Base-by-base conservation (phyloP, 2,797 vertebrate species). In the Ctenosaura bakeri region DNA sequence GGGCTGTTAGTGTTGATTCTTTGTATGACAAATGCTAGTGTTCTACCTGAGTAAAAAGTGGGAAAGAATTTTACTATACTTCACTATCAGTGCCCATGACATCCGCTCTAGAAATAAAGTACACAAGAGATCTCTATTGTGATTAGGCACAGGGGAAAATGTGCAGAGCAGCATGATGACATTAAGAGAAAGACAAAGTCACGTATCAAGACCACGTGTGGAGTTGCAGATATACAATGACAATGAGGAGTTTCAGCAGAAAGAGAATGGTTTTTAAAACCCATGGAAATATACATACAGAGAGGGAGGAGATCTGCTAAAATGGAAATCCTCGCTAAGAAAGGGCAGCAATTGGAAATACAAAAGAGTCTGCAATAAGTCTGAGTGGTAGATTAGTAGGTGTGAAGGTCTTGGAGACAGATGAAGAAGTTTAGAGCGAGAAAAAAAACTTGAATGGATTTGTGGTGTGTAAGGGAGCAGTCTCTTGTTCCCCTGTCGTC, bases 1-100 rank as follows among this genome's bases (percentile, higher is more conserved):
- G 91, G 79, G 50, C 77, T 85, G 64, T 93, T 89, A 77, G 32
- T 64, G 20, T 82, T 87, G 76, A 22, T 83, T 9, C 91, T 88
- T 80, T 87, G 59, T 74, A 42, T 50, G 69, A 86, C 66, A 87
- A 87, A 59, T 78, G 24, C 84, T 35, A 56, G 1, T 91, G 88
- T 91, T 38, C 64, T 86, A 32, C 6, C 32, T 79, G 56, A 86
- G 32, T 88, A 81, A 66, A 74, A 42, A 42, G 46, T 82, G 35
- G 59, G 42, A 18, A 83, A 78, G 83, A 78, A 59, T 54, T 83
- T 87, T 82, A 74, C 83, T 46, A 22, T 0, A 0, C 32, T 66
- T 26, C 54, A 86, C 38, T 38, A 26, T 77, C 22, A 66, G 8
- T 74, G 32, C 42, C 10, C 26, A 50, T 50, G 74, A 88, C 2